Conservation (phyloP, 2,797 vertebrate species). For the Apogon hyalosoma region DNA sequence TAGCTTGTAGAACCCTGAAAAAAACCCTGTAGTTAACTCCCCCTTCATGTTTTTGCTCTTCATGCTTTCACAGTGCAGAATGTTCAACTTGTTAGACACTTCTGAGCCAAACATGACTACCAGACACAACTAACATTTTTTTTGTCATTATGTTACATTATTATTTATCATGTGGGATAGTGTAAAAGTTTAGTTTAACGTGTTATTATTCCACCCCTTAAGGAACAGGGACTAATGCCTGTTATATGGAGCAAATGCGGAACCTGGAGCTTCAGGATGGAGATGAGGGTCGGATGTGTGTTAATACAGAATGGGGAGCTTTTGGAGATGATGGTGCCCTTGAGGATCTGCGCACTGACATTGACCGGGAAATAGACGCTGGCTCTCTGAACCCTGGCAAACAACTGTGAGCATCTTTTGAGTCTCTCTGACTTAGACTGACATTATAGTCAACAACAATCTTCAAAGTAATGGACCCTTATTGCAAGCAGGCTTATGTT, state of each 20-base stretch:
- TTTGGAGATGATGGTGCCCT: conserved; percentile 92
- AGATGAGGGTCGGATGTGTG: conserved; percentile 95
- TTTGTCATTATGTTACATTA: neutral
- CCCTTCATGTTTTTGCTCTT: too few relatives aligned
- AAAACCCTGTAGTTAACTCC: too few relatives aligned
- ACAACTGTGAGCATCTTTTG: conserved; percentile 89
- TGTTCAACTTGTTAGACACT: neutral
- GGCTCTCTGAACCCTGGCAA: conserved; percentile 95
- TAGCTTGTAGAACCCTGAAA: too few relatives aligned
- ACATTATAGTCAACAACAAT: neutral
- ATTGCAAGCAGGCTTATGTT: neutral
- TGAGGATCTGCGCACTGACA: conserved; percentile 90
- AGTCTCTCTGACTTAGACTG: neutral
- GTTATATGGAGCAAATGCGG: conserved; percentile 99
- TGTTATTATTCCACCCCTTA: neutral
- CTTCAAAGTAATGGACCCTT: neutral
- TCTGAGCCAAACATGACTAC: neutral
- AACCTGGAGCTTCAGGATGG: conserved; percentile 93
- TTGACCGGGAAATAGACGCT: conserved; percentile 93
- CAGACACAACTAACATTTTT: neutral
- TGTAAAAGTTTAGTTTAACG: too few relatives aligned
- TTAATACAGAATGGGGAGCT: conserved; percentile 98
- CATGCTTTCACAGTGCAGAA: too few relatives aligned
- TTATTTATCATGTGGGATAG: too few relatives aligned
- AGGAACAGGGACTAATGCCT: conserved; percentile 96